phyloP scores from a whole-genome alignment of 2,113 vertebrate genomes.

The Gambusia affinis region DNA sequence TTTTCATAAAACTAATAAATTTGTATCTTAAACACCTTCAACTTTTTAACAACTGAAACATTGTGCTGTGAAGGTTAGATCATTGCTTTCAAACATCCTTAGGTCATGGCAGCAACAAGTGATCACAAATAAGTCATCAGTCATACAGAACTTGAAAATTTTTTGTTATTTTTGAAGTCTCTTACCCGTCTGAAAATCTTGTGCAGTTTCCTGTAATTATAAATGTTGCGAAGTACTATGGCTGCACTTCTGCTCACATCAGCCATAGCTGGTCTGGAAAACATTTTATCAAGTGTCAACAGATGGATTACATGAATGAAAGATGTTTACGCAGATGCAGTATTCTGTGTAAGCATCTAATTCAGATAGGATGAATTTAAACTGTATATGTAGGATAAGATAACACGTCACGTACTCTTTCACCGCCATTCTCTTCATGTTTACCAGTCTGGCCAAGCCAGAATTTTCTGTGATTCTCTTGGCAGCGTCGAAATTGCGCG shows the following conservation, averaged over 20 bases:
- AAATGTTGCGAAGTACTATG: slow-evolving; percentile 93
- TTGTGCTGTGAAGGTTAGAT: too few species aligned
- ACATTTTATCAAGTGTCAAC: slow-evolving; percentile 21
- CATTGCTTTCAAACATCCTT: neutral
- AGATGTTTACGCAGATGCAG: neutral
- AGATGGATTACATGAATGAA: neutral
- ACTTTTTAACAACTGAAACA: too few species aligned
- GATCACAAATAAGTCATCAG: neutral
- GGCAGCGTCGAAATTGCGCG: slow-evolving; percentile 84
- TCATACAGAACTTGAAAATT: neutral
- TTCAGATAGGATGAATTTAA: neutral
- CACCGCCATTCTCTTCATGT: slow-evolving; percentile 83
- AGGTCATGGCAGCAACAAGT: neutral
- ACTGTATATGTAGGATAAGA: neutral
- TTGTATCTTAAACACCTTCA: too few species aligned
- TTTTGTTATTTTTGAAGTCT: neutral
- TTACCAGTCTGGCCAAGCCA: slow-evolving; percentile 87
- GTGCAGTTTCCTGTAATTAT: slow-evolving; percentile 92
- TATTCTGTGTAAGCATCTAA: neutral
- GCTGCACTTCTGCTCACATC: slow-evolving; percentile 81
- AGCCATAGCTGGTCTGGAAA: slow-evolving; percentile 75
- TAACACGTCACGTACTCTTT: slow-evolving; percentile 66
- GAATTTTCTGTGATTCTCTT: slow-evolving; percentile 86
- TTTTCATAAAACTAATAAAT: too few species aligned
- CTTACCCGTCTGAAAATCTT: slow-evolving; percentile 85